Evolutionary conservation across 64 coral and sea anemone genomes (phyloP).

Genomic region (Montipora efflorescens): DNA sequence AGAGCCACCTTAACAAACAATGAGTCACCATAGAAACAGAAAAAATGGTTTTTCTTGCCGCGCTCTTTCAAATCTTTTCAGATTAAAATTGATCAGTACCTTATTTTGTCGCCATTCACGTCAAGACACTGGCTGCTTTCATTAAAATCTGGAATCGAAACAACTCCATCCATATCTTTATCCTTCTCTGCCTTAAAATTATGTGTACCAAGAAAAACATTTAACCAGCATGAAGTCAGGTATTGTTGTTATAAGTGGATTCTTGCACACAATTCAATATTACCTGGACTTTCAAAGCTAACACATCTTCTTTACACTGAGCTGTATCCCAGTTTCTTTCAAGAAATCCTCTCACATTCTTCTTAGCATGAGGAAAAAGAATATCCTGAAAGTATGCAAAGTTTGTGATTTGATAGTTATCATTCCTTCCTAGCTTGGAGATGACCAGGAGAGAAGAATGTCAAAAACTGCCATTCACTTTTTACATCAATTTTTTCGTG

Average conservation of each 20-base stretch:
- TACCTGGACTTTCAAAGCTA: slow-evolving; percentile 75
- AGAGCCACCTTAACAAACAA: no score
- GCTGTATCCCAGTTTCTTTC: slow-evolving; percentile 71
- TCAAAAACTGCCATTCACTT: no score
- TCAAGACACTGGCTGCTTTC: slow-evolving; percentile 24
- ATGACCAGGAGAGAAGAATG: no score
- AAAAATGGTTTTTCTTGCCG: no score
- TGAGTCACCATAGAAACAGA: no score
- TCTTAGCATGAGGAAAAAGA: slow-evolving; percentile 79
- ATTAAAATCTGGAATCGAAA: slow-evolving; percentile 51
- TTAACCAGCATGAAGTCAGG: not conserved
- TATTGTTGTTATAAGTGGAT: not conserved
- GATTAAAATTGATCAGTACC: not conserved
- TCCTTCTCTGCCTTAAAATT: slow-evolving; percentile 62
- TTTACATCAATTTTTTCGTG: no score
- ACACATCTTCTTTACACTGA: slow-evolving; percentile 76
- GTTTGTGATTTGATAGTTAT: not conserved
- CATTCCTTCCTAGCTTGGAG: no score
- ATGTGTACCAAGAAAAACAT: not conserved
- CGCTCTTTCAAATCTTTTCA: no score
- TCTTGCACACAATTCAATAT: not conserved
- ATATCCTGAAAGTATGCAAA: slow-evolving; percentile 41
- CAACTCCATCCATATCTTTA: slow-evolving; percentile 57
- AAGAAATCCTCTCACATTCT: slow-evolving; percentile 75
- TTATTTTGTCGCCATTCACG: not conserved